phyloP scores from a whole-genome alignment of 2,113 vertebrate genomes.

The Pelodiscus sinensis region DNA sequence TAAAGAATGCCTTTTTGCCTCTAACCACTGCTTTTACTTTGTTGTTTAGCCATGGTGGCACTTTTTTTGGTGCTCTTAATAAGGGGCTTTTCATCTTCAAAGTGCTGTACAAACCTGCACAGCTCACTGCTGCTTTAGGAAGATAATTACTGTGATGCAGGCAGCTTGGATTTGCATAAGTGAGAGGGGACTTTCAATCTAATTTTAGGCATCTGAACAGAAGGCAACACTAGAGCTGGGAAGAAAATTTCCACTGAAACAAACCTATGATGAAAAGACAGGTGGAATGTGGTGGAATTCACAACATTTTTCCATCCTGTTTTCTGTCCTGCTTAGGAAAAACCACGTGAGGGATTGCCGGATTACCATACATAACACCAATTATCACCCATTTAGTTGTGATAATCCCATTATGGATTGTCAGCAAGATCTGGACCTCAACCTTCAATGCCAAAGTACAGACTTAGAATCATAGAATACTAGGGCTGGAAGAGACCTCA shows the following conservation, averaged over 20 bases:
- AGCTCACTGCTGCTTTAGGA: conserved; percentile 35
- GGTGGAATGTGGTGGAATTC: conserved; percentile 43
- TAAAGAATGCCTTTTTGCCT: not conserved
- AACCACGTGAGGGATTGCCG: not conserved
- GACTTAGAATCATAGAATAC: not conserved
- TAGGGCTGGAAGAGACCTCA: too few relatives aligned
- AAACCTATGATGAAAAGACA: conserved; percentile 42
- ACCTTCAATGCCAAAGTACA: not conserved
- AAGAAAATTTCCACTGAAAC: conserved; percentile 56
- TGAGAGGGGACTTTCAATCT: conserved; percentile 59
- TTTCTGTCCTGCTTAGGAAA: conserved; percentile 1
- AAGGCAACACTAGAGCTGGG: conserved; percentile 66
- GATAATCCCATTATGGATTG: conserved; percentile 13
- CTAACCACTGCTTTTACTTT: not conserved
- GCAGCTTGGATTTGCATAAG: conserved; percentile 47
- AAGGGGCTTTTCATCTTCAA: not conserved
- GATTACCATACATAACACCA: not conserved
- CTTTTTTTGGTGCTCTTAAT: not conserved
- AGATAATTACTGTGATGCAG: conserved; percentile 42
- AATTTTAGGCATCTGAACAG: conserved; percentile 73
- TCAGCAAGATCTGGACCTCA: not conserved
- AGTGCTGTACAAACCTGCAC: not conserved
- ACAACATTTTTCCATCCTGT: conserved; percentile 24
- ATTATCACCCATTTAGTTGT: not conserved
- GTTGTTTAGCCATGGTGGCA: not conserved